Conservation (phyloP, 2,113 vertebrate species). For the Gymnogyps californianus region DNA sequence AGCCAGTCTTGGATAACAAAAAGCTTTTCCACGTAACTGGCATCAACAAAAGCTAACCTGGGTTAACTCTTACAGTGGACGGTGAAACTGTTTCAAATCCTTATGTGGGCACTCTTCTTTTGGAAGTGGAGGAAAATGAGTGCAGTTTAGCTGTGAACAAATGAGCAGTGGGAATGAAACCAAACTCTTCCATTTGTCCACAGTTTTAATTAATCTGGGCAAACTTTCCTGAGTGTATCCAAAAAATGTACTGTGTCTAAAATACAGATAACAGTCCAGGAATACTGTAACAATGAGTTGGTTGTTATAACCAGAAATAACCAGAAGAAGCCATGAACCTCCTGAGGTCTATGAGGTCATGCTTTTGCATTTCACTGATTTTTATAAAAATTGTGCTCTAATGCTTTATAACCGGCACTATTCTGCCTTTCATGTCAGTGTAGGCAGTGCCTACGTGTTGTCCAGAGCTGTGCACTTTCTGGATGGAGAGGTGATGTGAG, state of each 20-base stretch:
- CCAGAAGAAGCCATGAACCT: not conserved
- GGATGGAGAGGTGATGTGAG: not conserved
- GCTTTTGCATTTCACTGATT: not conserved
- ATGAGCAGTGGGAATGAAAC: not conserved
- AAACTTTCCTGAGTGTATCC: not conserved
- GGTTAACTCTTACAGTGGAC: not conserved
- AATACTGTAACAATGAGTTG: rapidly evolving
- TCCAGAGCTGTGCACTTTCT: not conserved
- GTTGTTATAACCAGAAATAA: not conserved
- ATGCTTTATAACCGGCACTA: not conserved
- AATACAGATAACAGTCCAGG: not conserved
- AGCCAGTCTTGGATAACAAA: not conserved
- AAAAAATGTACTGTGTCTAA: not conserved
- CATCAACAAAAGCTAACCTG: not conserved
- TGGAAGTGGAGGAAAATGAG: not conserved
- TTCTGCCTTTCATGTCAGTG: not conserved
- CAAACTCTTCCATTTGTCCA: not conserved
- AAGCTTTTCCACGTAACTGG: not conserved
- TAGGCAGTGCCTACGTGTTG: not conserved
- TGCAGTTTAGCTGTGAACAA: not conserved
- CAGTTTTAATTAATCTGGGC: not conserved
- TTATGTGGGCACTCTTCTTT: not conserved
- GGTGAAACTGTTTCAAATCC: not conserved
- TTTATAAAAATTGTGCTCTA: not conserved
- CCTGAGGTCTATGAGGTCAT: not conserved